Percentiles rank a stretch among this genome's conserved stretches.
These are phyloP conservation scores for Grantiella picta DNA, from an alignment of 2,113 vertebrate species.

Conservation along the genomic window DNA sequence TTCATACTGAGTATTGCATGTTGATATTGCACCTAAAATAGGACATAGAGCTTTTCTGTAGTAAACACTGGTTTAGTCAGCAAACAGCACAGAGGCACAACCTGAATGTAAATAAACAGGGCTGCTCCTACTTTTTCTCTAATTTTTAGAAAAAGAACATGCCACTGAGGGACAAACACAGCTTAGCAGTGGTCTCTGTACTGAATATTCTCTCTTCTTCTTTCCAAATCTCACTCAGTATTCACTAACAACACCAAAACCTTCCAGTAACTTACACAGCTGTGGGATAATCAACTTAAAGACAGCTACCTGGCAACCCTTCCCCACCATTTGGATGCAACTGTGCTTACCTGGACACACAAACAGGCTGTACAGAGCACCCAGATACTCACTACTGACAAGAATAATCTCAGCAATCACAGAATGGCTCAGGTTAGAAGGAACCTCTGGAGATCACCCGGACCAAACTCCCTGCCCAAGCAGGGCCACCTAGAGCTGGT, in stretches of 20 bases:
- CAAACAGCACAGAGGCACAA: constrained; percentile 13
- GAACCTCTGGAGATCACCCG: neutral
- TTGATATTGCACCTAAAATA: constrained; percentile 28
- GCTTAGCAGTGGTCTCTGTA: neutral
- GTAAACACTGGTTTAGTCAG: constrained; percentile 40
- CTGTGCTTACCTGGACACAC: neutral
- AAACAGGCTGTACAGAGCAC: neutral
- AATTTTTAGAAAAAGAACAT: neutral
- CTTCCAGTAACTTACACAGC: neutral
- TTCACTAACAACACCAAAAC: neutral
- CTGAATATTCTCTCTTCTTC: neutral
- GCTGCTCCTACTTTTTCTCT: neutral
- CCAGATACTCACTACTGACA: neutral
- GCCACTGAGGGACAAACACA: neutral
- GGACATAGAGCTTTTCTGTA: neutral
- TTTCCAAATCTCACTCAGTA: neutral
- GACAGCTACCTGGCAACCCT: neutral
- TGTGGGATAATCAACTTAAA: neutral
- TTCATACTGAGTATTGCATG: neutral
- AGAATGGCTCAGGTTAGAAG: neutral
- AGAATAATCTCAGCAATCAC: neutral
- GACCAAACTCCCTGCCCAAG: neutral
- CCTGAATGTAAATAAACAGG: constrained; percentile 3
- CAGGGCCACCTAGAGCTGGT: neutral
- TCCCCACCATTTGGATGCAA: neutral